Evolutionary conservation across 2,113 vertebrate species (phyloP).

Genomic region (Pontoporia blainvillei): DNA sequence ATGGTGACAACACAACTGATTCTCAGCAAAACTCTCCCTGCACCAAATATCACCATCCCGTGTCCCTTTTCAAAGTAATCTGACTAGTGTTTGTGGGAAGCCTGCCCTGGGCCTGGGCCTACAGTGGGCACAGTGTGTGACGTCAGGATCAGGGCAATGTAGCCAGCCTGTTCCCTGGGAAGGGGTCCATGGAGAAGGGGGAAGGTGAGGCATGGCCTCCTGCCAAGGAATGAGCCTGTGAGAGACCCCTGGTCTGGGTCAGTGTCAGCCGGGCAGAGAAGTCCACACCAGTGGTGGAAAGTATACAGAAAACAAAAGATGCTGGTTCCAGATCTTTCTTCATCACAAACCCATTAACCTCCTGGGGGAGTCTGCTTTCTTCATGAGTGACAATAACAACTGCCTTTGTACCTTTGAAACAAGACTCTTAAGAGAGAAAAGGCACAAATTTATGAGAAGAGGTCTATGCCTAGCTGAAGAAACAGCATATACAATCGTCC

Average conservation of each 20-base stretch:
- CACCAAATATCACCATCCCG: neutral
- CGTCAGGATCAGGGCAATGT: neutral
- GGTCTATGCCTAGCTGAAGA: neutral
- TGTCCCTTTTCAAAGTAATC: neutral
- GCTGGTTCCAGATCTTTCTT: neutral
- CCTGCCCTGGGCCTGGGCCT: too few species aligned
- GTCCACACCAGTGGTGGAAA: neutral
- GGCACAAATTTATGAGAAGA: neutral
- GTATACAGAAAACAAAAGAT: rapidly evolving
- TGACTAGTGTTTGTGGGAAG: rapidly evolving
- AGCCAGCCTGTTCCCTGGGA: neutral
- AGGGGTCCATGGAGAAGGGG: neutral
- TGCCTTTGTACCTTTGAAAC: neutral
- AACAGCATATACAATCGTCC: neutral
- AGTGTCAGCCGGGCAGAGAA: neutral
- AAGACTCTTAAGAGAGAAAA: neutral
- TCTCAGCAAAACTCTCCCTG: neutral
- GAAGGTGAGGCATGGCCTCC: neutral
- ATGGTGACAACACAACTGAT: neutral
- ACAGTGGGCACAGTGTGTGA: neutral
- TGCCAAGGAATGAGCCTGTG: rapidly evolving
- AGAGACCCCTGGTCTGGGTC: rapidly evolving
- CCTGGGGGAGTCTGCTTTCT: neutral
- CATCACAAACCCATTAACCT: neutral
- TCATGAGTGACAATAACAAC: neutral